Percentiles rank a stretch among this genome's conserved stretches.
These are phyloP conservation scores for Diarsia dahlii DNA, from an alignment of 2,888 invertebrate genomes.

Conservation along the genomic window DNA sequence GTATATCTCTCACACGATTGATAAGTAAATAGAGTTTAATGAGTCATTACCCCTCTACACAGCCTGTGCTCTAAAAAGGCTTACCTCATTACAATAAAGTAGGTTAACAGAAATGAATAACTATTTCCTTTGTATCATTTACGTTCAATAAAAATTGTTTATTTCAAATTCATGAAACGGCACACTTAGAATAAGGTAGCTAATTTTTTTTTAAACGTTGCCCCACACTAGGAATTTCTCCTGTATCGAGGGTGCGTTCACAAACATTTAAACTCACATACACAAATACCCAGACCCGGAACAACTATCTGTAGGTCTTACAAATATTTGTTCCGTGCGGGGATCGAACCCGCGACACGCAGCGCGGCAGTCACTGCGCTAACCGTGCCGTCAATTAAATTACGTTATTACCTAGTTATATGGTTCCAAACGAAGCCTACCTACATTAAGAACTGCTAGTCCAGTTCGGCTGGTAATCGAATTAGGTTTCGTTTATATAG, in stretches of 20 bases:
- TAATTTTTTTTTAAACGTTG: no score
- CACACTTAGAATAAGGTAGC: background rate
- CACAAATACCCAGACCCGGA: no score
- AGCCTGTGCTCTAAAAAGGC: background rate
- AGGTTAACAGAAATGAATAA: background rate
- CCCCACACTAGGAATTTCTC: no score
- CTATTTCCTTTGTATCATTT: background rate
- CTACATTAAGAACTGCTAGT: no score
- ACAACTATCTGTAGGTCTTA: no score
- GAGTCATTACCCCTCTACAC: background rate
- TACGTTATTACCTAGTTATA: background rate
- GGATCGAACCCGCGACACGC: no score
- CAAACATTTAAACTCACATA: no score
- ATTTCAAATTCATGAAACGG: slow-evolving; percentile 1
- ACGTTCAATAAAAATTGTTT: background rate
- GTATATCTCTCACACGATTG: slow-evolving; percentile 1
- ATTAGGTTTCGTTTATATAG: no score
- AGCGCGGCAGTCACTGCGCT: no score
- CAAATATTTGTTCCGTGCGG: no score
- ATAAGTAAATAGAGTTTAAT: background rate
- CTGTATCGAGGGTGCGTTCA: no score
- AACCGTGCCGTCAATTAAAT: no score
- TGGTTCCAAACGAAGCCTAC: background rate
- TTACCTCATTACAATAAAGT: background rate
- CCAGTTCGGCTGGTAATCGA: background rate